Conservation (phyloP, 2,113 vertebrate genomes). For the Scomber colias region DNA sequence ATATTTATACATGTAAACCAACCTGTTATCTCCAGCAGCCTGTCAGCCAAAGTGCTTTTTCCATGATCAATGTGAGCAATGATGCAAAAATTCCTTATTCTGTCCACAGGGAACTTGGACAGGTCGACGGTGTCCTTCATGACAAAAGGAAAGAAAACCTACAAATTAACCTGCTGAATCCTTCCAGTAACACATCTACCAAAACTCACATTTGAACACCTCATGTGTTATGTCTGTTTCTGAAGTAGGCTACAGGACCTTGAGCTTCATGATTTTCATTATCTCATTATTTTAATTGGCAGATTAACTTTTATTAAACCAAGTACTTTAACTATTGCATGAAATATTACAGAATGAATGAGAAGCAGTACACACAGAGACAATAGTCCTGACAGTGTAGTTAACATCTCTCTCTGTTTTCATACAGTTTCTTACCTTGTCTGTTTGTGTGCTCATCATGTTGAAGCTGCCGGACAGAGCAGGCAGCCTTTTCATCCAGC, state of each 20-base stretch:
- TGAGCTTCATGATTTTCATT: too few species aligned
- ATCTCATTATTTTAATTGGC: too few species aligned
- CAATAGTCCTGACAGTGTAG: background rate
- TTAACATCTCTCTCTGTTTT: background rate
- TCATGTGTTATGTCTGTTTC: background rate
- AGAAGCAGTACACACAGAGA: background rate
- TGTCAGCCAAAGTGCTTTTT: slow-evolving; percentile 97
- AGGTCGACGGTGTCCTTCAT: slow-evolving; percentile 89
- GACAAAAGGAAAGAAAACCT: slow-evolving; percentile 11
- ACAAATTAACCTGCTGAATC: background rate
- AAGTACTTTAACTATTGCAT: background rate
- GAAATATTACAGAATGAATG: background rate
- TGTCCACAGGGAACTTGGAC: slow-evolving; percentile 89
- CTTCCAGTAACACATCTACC: too few species aligned
- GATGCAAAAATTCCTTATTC: slow-evolving; percentile 96
- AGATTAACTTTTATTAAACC: background rate
- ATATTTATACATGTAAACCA: too few species aligned
- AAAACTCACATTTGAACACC: background rate
- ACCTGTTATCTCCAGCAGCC: slow-evolving; percentile 96
- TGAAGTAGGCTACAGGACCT: background rate
- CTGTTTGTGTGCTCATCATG: slow-evolving; percentile 54
- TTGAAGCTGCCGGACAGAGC: slow-evolving; percentile 40
- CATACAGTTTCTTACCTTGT: slow-evolving; percentile 70
- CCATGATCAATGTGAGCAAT: slow-evolving; percentile 98
- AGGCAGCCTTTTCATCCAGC: slow-evolving; percentile 73